Evolutionary conservation across 1,140 invertebrate genomes (phyloP).

Genomic region (Elysia chlorotica): DNA sequence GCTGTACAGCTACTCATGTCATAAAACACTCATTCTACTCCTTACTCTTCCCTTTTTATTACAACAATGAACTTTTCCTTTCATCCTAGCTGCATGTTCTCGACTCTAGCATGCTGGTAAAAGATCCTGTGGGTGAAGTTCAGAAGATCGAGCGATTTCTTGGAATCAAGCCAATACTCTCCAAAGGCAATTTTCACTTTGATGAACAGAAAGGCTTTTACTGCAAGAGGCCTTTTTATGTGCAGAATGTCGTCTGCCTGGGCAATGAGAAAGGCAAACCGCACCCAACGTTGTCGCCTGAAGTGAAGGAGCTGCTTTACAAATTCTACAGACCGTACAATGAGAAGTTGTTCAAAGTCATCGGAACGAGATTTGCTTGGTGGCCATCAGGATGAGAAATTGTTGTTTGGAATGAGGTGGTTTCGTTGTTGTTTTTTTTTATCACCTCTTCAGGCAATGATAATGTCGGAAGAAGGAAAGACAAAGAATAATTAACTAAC

Average conservation of each 20-base stretch:
- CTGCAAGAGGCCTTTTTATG: conserved; percentile 57
- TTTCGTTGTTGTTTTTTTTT: too few relatives aligned
- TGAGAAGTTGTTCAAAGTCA: conserved; percentile 50
- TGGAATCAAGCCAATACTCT: conserved; percentile 43
- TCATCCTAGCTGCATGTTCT: conserved; percentile 58
- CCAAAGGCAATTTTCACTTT: conserved; percentile 54
- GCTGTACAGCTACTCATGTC: too few relatives aligned
- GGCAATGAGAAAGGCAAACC: conserved; percentile 90
- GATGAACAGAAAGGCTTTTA: conserved; percentile 63
- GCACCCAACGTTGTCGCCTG: conserved; percentile 80
- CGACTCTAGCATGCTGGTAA: conserved; percentile 50
- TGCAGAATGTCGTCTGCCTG: conserved; percentile 68
- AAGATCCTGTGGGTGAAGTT: conserved; percentile 50
- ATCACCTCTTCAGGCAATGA: too few relatives aligned
- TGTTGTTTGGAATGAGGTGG: too few relatives aligned
- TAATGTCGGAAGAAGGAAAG: too few relatives aligned
- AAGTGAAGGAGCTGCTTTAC: conserved; percentile 74
- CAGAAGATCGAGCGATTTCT: conserved; percentile 53
- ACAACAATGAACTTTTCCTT: too few relatives aligned
- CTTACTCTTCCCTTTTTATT: too few relatives aligned
- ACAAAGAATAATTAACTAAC: too few relatives aligned
- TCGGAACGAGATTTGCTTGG: conserved; percentile 54
- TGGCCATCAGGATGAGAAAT: conserved; percentile 21
- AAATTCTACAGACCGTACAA: conserved; percentile 92
- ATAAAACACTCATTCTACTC: too few relatives aligned